These are phyloP conservation scores for Diplodus puntazzo DNA, from an alignment of 2,797 vertebrate genomes.

Conservation along the genomic window DNA sequence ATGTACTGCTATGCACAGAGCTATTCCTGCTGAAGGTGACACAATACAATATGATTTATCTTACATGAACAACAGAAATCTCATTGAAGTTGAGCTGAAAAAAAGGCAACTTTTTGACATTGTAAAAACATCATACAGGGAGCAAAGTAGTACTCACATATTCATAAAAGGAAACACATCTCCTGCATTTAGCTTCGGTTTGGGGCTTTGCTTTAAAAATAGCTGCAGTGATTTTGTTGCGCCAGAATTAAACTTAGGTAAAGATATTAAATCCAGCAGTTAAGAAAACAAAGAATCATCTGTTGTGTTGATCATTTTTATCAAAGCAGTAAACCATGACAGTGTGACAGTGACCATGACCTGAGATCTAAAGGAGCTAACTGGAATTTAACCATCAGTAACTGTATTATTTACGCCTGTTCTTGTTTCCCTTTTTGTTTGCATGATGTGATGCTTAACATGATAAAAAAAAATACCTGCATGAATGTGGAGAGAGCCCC, in stretches of 20 bases:
- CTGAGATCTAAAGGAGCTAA: not conserved
- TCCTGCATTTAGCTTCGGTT: not conserved
- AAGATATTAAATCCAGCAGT: not conserved
- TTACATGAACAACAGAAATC: not conserved
- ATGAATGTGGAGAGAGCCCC: not conserved
- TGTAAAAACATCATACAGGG: not conserved
- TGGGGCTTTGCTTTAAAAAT: not conserved
- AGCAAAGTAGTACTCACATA: not conserved
- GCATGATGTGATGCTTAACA: not conserved
- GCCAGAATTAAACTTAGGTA: not conserved
- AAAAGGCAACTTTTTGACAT: not conserved
- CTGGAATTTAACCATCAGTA: not conserved
- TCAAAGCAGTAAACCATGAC: not conserved
- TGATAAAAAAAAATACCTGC: too few species aligned
- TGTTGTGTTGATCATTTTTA: not conserved
- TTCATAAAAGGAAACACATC: not conserved
- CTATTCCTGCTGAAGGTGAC: not conserved
- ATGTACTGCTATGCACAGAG: not conserved
- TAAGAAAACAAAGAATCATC: not conserved
- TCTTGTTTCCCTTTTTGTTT: not conserved
- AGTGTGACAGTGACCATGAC: not conserved
- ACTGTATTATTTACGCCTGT: not conserved
- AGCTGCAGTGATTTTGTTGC: not conserved
- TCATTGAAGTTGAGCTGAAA: not conserved
- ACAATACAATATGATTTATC: not conserved